These are phyloP conservation scores for Nomada flava DNA, from an alignment of 2,888 invertebrate genomes.

Conservation along the genomic window DNA sequence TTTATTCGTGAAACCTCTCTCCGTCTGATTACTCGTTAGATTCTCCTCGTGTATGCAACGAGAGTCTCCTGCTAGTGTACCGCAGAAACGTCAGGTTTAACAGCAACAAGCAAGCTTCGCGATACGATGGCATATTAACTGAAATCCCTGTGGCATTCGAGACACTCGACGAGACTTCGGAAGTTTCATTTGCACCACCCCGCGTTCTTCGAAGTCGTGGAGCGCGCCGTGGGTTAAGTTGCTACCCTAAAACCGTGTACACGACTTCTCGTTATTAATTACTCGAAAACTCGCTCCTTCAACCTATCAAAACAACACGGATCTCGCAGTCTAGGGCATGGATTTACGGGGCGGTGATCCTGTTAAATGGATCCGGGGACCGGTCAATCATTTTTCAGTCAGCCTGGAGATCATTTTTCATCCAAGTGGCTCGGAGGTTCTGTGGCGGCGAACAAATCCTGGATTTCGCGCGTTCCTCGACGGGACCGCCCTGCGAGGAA, in stretches of 20 bases:
- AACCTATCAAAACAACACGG: conserved; percentile 63
- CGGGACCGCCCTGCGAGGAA: not conserved
- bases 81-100: conserved; percentile 26
- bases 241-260: conserved; percentile 63
- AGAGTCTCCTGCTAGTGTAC: not conserved
- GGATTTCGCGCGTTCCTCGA: not conserved
- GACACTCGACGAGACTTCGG: conserved; percentile 40
- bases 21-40: not conserved
- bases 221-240: conserved; percentile 54
- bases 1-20: no score
- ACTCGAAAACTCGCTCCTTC: conserved; percentile 66
- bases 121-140: conserved; percentile 34
- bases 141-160: conserved; percentile 41
- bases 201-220: conserved; percentile 56
- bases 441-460: not conserved
- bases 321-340: conserved; percentile 37
- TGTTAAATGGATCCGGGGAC: conserved; percentile 38
- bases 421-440: not conserved
- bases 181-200: conserved; percentile 61
- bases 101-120: conserved; percentile 1
- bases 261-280: conserved; percentile 74
- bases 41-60: not conserved
- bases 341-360: conserved; percentile 41
- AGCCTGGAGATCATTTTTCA: conserved; percentile 36
- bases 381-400: conserved; percentile 56